Base-by-base conservation (phyloP, 2,888 invertebrate species). In the Ceriagrion tenellum region DNA sequence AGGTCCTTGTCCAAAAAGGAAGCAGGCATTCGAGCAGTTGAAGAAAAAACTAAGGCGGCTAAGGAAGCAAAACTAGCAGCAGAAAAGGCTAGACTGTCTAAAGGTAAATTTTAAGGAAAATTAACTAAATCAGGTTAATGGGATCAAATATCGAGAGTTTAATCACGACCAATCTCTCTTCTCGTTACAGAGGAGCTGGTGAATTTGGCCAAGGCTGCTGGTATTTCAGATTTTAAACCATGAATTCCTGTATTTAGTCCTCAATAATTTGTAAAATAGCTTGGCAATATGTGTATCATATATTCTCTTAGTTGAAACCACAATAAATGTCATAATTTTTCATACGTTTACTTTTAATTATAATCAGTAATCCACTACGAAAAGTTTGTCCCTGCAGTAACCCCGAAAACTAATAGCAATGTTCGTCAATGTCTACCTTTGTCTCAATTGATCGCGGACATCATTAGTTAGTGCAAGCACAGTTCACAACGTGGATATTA, bases 71-170 rank as follows among this genome's bases (percentile, higher is more conserved):
- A 98, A 97, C 96, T 98, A 55, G 98, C 98, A 74, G 97, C 97
- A 96, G 98, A 99, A 96, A 98, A 98, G 97, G 98, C 97, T 95
- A 96, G 97, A 2, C 97, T 97, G 88, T 97, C 97, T 26, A 98
- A 98, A 88, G 97, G 98, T 98, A 97, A 96, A 95, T 88, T 69
- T 88, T 56, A n/a, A 0, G 12, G 3, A 30, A 55, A 55, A 18
- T 40, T 10, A 40, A 30, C n/a, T n/a, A 8, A 18, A 16, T n/a
- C 4, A 26, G 20, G 18, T 20, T 18, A n/a, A n/a, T n/a, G 16
- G 89, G 12, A 89, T 0, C 18, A 10, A 90, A n/a, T 12, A n/a
- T 30, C 0, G 23, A 56, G 10, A 26, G 16, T 35, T 26, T 47
- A 26, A 40, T 74, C 26, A 35, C 30, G 3, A 23, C 13, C 47